These are phyloP conservation scores for Nomada fabriciana DNA, from an alignment of 2,888 invertebrate species.

Conservation along the genomic window DNA sequence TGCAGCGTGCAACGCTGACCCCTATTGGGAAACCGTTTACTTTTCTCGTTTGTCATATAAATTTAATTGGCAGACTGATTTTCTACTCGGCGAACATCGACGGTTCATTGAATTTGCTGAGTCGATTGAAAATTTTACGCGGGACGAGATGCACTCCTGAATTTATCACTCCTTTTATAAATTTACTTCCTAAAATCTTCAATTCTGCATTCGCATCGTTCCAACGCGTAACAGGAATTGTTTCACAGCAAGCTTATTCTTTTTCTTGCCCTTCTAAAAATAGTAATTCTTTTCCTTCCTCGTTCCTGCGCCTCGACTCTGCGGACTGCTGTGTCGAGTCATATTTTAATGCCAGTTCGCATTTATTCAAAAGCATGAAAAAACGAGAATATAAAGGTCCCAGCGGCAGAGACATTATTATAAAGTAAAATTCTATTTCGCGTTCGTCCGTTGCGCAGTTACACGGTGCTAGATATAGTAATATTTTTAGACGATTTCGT, in stretches of 20 bases:
- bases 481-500: background rate
- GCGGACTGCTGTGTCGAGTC: background rate
- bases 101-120: background rate
- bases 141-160: too few species aligned
- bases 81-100: background rate
- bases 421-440: background rate
- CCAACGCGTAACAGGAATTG: too few species aligned
- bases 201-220: too few species aligned
- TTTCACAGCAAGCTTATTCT: background rate
- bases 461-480: background rate
- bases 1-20: too few species aligned
- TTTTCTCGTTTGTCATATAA: background rate
- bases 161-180: too few species aligned
- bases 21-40: too few species aligned
- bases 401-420: too few species aligned
- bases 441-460: background rate
- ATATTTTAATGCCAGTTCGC: background rate
- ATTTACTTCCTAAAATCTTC: too few species aligned
- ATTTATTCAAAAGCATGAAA: background rate
- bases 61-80: background rate
- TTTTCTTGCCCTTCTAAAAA: background rate
- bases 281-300: background rate
- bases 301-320: background rate
- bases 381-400: background rate
- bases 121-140: too few species aligned